A percentile compares a stretch with the other conserved stretches of the same genome.
Evolutionary conservation across 2,888 invertebrate genomes (phyloP).

Genomic region (Apodemia hepburni): DNA sequence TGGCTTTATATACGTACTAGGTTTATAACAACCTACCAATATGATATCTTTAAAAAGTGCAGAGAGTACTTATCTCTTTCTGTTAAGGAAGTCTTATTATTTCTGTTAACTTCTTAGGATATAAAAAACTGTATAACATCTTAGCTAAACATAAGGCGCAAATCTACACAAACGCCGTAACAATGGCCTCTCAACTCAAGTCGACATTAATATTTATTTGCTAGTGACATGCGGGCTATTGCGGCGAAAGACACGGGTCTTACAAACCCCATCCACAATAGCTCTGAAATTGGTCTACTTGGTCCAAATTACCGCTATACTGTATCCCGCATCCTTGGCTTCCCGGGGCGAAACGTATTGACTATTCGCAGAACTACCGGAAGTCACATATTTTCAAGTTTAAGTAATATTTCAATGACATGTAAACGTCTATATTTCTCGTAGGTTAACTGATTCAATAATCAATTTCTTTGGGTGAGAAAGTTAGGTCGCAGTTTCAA

Average conservation of each 20-base stretch:
- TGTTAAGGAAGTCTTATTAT: no score
- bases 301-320: conserved; percentile 70
- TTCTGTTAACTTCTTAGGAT: no score
- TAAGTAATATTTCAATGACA: neutral
- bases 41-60: no score
- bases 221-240: conserved; percentile 60
- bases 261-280: conserved; percentile 58
- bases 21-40: no score
- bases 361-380: conserved; percentile 32
- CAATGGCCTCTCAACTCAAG: conserved; percentile 25
- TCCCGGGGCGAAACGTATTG: conserved; percentile 42
- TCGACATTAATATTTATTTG: conserved; percentile 60
- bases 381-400: conserved; percentile 34
- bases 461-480: neutral
- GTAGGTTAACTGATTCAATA: neutral
- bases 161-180: conserved; percentile 25
- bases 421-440: neutral
- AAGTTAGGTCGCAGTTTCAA: no score
- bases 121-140: neutral
- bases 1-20: no score
- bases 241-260: conserved; percentile 61
- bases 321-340: conserved; percentile 66
- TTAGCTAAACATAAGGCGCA: neutral
- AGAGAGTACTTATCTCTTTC: no score
- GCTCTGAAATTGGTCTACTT: conserved; percentile 64